Evolutionary conservation across 2,888 invertebrate genomes (phyloP).

Genomic region (Oscheius sp.): DNA sequence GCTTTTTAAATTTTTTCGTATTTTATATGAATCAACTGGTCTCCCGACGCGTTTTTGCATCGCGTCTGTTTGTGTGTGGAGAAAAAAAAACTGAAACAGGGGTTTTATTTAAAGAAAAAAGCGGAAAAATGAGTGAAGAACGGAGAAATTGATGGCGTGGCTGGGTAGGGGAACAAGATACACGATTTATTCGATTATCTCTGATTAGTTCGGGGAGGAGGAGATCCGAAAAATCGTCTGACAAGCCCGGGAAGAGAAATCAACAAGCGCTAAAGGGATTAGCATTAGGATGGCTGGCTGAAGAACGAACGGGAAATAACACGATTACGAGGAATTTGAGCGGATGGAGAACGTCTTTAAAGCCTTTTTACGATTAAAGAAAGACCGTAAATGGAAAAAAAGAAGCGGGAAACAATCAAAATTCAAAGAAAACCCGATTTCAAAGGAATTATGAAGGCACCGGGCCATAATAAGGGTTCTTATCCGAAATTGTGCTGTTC

Average conservation of each 20-base stretch:
- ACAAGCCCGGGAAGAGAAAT: background rate
- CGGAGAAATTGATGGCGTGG: background rate
- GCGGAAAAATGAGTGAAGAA: background rate
- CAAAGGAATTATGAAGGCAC: no score
- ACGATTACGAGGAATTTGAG: no score
- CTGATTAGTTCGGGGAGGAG: background rate
- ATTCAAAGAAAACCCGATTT: no score
- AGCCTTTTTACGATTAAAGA: no score
- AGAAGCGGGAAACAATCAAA: no score
- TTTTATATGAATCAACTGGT: constrained; percentile 62
- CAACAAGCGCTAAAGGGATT: background rate
- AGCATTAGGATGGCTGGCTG: no score
- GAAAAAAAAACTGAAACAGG: constrained; percentile 5
- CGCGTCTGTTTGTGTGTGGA: constrained; percentile 8
- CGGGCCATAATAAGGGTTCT: no score
- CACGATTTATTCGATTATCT: no score
- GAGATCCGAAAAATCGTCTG: background rate
- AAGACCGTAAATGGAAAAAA: no score
- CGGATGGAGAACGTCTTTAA: no score
- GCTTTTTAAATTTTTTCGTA: constrained; percentile 59
- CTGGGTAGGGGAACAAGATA: background rate
- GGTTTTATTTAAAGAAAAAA: background rate
- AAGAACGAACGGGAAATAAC: no score
- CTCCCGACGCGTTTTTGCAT: constrained; percentile 65
- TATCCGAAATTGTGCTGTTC: no score